phyloP scores from a whole-genome alignment of 1,140 invertebrate genomes.

The Camponotus vicinus region DNA sequence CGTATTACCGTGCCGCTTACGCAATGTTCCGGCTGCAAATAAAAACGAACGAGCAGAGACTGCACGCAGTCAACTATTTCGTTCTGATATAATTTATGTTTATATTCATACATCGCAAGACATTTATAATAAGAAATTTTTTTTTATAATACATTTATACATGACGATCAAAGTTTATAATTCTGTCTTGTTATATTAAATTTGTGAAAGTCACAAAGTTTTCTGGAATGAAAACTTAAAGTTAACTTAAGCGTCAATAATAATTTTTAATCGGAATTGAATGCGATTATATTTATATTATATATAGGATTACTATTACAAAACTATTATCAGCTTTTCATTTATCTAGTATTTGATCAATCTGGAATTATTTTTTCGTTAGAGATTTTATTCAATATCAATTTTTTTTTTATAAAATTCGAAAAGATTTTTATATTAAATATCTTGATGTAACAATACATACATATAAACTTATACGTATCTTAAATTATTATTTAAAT shows the following conservation, averaged over 20 bases:
- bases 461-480: not conserved
- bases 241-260: not conserved
- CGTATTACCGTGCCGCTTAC: constrained; percentile 63
- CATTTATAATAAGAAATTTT: constrained; percentile 55
- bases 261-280: not conserved
- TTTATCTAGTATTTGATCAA: not conserved
- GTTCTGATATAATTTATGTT: constrained; percentile 38
- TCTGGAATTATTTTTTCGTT: not conserved
- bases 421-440: not conserved
- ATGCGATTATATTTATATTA: not conserved
- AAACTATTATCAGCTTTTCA: not conserved
- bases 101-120: constrained; percentile 31
- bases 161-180: constrained; percentile 51
- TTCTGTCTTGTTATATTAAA: constrained; percentile 3
- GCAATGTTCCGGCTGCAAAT: constrained; percentile 67
- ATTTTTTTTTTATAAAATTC: not conserved
- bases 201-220: constrained; percentile 16
- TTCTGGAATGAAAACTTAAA: constrained; percentile 4
- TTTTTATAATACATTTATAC: constrained; percentile 48
- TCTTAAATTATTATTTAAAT: constrained; percentile 4
- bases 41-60: constrained; percentile 62
- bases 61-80: constrained; percentile 24
- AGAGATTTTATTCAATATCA: not conserved
- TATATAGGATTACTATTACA: not conserved
- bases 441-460: not conserved